Conservation (phyloP, 2,888 invertebrate species). For the Lasioglossum pauxillum region DNA sequence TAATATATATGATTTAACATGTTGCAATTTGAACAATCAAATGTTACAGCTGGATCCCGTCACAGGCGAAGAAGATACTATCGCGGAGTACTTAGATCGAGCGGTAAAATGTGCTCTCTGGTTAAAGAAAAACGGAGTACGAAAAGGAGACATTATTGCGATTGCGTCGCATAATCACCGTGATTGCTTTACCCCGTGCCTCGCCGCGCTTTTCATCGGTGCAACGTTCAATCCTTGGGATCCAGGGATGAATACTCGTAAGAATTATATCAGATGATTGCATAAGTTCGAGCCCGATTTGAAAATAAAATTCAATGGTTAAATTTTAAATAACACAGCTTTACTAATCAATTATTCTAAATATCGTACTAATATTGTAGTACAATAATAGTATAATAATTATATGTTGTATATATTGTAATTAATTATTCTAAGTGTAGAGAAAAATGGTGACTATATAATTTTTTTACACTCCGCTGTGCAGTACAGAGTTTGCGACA, state of each 20-base stretch:
- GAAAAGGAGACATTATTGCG: conserved; percentile 70
- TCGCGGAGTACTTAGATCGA: conserved; percentile 68
- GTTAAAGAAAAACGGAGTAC: conserved; percentile 74
- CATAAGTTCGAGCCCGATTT: too few relatives aligned
- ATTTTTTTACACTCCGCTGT: too few relatives aligned
- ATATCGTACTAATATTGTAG: too few relatives aligned
- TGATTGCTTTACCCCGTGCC: conserved; percentile 73
- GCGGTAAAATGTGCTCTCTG: conserved; percentile 77
- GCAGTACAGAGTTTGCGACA: too few relatives aligned
- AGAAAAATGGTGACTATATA: too few relatives aligned
- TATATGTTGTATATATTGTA: too few relatives aligned
- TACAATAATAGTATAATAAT: too few relatives aligned
- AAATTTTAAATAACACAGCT: too few relatives aligned
- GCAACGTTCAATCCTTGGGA: conserved; percentile 78
- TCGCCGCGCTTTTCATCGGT: conserved; percentile 73
- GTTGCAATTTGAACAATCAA: not conserved
- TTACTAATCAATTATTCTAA: too few relatives aligned
- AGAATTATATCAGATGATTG: conserved; percentile 10
- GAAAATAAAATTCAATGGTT: too few relatives aligned
- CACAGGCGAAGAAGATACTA: conserved; percentile 69
- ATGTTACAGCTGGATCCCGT: conserved; percentile 70
- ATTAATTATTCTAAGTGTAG: too few relatives aligned
- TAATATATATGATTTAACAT: too few relatives aligned
- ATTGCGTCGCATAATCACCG: conserved; percentile 74
- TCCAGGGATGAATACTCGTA: conserved; percentile 71